Conservation (phyloP, 2,888 invertebrate genomes). For the Drosophila formosana region DNA sequence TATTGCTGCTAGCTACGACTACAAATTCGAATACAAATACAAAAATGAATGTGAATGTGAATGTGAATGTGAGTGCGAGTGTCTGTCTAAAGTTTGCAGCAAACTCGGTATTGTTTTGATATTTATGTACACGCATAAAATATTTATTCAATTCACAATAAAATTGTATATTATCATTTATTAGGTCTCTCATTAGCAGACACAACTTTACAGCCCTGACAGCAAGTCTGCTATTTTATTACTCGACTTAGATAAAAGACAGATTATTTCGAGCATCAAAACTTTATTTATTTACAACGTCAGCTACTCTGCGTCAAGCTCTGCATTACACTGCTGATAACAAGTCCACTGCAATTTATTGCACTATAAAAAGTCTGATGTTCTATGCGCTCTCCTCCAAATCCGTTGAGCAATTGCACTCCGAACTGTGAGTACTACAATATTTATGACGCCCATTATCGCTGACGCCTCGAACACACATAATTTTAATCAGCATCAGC, state of each 20-base stretch:
- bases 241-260: neutral
- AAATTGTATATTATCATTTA: constrained; percentile 9
- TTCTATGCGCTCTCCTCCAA: neutral
- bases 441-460: neutral
- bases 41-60: neutral
- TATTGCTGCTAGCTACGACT: constrained; percentile 12
- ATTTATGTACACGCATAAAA: constrained; percentile 18
- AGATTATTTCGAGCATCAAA: neutral
- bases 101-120: constrained; percentile 19
- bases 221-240: constrained; percentile 1
- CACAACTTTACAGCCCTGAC: neutral
- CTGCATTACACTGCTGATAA: neutral
- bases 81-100: constrained; percentile 17
- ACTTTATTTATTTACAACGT: neutral
- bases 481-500: neutral
- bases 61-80: constrained; percentile 1
- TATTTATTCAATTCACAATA: constrained; percentile 12
- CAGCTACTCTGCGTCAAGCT: neutral
- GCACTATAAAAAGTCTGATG: neutral
- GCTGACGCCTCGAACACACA: neutral
- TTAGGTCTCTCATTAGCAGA: constrained; percentile 11
- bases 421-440: neutral
- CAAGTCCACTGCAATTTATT: neutral
- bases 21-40: neutral
- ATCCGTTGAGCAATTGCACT: neutral